Evolutionary conservation across 2,888 invertebrate genomes (phyloP).

Genomic region (Caenorhabditis drosophilae): DNA sequence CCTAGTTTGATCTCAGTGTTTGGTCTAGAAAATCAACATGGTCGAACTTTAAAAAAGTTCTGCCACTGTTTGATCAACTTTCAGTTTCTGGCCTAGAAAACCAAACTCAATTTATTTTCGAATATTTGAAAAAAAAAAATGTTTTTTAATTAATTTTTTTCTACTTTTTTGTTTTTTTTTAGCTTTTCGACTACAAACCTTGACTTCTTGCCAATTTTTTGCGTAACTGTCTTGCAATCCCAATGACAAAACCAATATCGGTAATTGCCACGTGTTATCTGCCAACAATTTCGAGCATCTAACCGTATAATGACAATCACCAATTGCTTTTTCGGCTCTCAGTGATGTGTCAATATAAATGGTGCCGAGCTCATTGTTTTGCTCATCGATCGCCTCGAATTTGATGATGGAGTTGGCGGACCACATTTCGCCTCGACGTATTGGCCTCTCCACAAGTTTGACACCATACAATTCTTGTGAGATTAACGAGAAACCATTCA

Average conservation of each 20-base stretch:
- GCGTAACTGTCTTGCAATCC: slow-evolving; percentile 26
- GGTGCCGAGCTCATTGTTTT: slow-evolving; percentile 80
- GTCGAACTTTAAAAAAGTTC: neutral
- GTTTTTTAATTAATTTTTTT: neutral
- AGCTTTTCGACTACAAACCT: too few species aligned
- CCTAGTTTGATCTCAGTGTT: too few species aligned
- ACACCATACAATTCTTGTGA: slow-evolving; percentile 84
- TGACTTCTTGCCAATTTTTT: slow-evolving; percentile 22
- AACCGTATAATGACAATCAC: slow-evolving; percentile 97
- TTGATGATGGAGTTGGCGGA: slow-evolving; percentile 29
- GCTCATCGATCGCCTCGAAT: slow-evolving; percentile 78
- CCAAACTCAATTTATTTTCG: neutral
- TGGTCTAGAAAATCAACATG: neutral
- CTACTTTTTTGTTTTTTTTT: neutral
- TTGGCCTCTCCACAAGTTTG: slow-evolving; percentile 76
- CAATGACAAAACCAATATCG: slow-evolving; percentile 66
- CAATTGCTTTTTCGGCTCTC: slow-evolving; percentile 86
- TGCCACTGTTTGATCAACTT: too few species aligned
- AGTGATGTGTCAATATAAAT: slow-evolving; percentile 98
- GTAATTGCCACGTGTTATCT: slow-evolving; percentile 53
- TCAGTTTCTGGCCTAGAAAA: too few species aligned
- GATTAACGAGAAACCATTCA: slow-evolving; percentile 85
- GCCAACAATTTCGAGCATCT: slow-evolving; percentile 81
- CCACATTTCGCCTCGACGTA: slow-evolving; percentile 44
- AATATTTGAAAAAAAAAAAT: neutral